Evolutionary conservation across 2,113 vertebrate species (phyloP), one percentile per base, ranked within the genome.

Genomic region (Ancistrus triradiatus): DNA sequence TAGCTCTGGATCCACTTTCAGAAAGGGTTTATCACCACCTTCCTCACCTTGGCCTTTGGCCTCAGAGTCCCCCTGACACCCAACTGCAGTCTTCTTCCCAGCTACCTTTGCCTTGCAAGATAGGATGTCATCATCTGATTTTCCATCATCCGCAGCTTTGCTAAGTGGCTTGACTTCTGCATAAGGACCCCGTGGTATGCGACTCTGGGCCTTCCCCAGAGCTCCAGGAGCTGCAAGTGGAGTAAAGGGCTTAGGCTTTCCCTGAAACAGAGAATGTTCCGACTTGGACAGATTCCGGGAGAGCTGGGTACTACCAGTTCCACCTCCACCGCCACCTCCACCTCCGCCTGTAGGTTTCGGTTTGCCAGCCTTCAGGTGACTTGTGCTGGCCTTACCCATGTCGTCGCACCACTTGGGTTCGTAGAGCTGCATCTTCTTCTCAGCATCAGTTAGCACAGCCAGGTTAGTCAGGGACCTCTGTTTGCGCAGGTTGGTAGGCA

Each of bases 1-100:
- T 68, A 98, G 87, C 80, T 98, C 96, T 7, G 96, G 95, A 77
- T 98, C 96, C 87, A 98, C 96, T 83, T 96, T 97, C 69, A 98
- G 86, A 80, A 94, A 98, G 59, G 92, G 82, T 46, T 95, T 92
- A 76, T 95, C 91, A 24, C 90, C 92, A 11, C 79, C 85, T 35
- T 88, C 91, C 31, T 89, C 83, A 25, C 66, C 80, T 71, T 80
- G 89, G 82, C 78, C 86, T 80, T 69, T 91, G 64, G 75, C 83
- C 37, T 77, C 76, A 0, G 79, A 59, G 40, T 87, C 70, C 57
- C 78, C 80, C 28, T 87, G 52, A 70, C 82, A 72, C 59, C 76
- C 80, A 0, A 79, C 77, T 60, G 83, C 81, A 31, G 67, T 43
- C 68, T 87, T 90, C 76, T 87, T 88, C 5, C 70, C 70, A 3